These are phyloP conservation scores for Paracentrotus lividus DNA, from an alignment of 53 echinoderm and acorn worm species.

Conservation along the genomic window DNA sequence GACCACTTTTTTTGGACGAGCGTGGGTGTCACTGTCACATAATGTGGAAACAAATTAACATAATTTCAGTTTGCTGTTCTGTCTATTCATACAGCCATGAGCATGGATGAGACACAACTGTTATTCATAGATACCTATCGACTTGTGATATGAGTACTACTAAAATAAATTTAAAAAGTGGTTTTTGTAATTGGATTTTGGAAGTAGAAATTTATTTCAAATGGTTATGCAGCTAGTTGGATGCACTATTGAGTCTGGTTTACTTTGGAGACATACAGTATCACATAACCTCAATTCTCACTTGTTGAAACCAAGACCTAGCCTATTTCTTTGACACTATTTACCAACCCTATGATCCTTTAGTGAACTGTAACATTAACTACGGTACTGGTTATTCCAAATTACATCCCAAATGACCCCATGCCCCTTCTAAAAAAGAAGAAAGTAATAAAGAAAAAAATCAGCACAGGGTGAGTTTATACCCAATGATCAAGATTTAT, in stretches of 20 bases:
- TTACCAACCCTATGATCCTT: neutral
- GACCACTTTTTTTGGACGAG: too few relatives aligned
- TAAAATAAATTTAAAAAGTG: neutral
- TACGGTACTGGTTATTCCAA: too few relatives aligned
- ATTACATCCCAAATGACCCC: neutral
- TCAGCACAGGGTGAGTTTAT: conserved; percentile 11
- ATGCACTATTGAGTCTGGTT: conserved; percentile 1
- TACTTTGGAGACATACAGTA: conserved; percentile 1
- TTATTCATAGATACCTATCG: conserved; percentile 24
- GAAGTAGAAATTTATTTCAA: neutral
- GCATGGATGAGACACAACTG: conserved; percentile 34
- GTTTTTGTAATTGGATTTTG: neutral
- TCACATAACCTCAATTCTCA: conserved; percentile 27
- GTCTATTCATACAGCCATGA: conserved; percentile 22
- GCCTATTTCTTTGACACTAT: neutral
- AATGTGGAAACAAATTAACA: conserved; percentile 12
- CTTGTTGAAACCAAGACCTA: conserved; percentile 22
- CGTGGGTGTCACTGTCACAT: too few relatives aligned
- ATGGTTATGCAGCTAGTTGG: conserved; percentile 20
- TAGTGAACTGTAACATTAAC: too few relatives aligned
- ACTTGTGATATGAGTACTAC: neutral
- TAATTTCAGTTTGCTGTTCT: conserved; percentile 3
- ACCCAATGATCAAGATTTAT: conserved; percentile 20
- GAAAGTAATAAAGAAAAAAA: neutral
- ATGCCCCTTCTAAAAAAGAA: neutral